A percentile compares a stretch with the other conserved stretches of the same genome.
phyloP scores from a whole-genome alignment of 2,113 vertebrate genomes.

The Taurulus bubalis region DNA sequence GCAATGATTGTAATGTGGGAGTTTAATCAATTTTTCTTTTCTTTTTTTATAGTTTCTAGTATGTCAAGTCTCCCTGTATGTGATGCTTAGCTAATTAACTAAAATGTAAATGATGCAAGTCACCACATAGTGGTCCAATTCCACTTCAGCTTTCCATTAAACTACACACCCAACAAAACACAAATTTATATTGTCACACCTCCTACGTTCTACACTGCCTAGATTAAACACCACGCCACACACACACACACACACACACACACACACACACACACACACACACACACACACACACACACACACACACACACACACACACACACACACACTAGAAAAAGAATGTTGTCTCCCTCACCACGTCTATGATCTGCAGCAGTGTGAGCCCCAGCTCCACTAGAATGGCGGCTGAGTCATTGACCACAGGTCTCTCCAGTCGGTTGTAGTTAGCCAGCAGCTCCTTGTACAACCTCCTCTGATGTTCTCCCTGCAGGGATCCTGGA shows the following conservation, averaged over 20 bases:
- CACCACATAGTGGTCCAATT: not conserved
- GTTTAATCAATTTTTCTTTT: not conserved
- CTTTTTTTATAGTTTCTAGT: not conserved
- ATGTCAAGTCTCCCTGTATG: not conserved
- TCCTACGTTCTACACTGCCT: not conserved
- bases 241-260: conserved; percentile 5
- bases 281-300: not conserved
- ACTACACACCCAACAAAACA: not conserved
- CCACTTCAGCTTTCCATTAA: not conserved
- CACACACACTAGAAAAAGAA: not conserved
- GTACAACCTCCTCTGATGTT: conserved; percentile 88
- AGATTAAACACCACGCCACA: not conserved
- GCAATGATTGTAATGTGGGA: not conserved
- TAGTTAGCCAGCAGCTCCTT: conserved; percentile 89
- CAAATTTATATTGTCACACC: not conserved
- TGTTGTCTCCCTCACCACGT: conserved; percentile 83
- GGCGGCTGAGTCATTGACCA: conserved; percentile 88
- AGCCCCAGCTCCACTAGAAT: conserved; percentile 88
- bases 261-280: conserved; percentile 7
- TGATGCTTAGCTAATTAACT: not conserved
- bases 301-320: conserved; percentile 12
- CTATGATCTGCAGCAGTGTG: conserved; percentile 90
- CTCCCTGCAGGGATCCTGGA: conserved; percentile 86
- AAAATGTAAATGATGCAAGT: conserved; percentile 11
- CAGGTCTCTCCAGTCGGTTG: conserved; percentile 88